A percentile compares a stretch with the other conserved stretches of the same genome.
These are phyloP conservation scores for Neogale vison DNA, from an alignment of 2,113 vertebrate species.

Conservation along the genomic window DNA sequence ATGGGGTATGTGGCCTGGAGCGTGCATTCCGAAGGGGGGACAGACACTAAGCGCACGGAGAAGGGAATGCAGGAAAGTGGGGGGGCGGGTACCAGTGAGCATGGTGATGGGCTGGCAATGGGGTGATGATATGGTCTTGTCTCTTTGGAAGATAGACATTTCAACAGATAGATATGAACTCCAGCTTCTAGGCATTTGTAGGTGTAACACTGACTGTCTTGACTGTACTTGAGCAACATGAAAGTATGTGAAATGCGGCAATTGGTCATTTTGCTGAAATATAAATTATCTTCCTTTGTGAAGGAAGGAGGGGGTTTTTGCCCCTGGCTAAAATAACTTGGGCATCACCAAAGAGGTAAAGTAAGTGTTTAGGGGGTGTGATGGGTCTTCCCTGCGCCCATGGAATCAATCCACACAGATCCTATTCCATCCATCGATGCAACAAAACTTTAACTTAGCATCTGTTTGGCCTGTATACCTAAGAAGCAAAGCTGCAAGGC, in stretches of 20 bases:
- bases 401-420: background rate
- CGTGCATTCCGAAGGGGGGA: background rate
- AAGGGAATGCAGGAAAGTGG: background rate
- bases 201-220: background rate
- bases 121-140: too few species aligned
- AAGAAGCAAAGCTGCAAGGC: background rate
- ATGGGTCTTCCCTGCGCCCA: background rate
- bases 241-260: background rate
- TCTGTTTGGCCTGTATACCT: background rate
- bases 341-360: background rate
- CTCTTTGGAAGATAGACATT: background rate
- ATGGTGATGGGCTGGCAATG: fast-evolving
- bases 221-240: background rate
- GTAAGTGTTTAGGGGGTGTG: background rate
- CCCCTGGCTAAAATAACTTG: background rate
- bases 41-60: background rate
- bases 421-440: background rate
- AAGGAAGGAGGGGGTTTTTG: background rate
- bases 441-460: background rate
- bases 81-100: fast-evolving
- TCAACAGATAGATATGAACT: background rate
- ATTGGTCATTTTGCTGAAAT: background rate
- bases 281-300: background rate
- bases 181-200: background rate
- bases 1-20: background rate